A percentile compares a stretch with the other conserved stretches of the same genome.
Conservation (phyloP, 2,888 invertebrate species). For the Coelinius sp. region DNA sequence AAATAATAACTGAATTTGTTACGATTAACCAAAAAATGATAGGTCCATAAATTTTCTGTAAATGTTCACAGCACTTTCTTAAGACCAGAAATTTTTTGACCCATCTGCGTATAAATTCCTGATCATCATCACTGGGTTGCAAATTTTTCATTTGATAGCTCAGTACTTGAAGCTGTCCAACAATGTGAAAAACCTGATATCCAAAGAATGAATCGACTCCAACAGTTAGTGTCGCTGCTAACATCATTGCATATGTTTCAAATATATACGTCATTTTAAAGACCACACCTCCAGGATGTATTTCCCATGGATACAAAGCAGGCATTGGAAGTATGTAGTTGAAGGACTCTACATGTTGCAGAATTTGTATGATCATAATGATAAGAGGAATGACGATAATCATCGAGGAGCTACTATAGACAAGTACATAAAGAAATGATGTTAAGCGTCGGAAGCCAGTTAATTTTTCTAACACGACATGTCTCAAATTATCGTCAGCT, state of each 20-base stretch:
- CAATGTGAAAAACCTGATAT: constrained; percentile 54
- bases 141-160: constrained; percentile 43
- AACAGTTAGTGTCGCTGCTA: too few species aligned
- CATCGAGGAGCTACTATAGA: too few species aligned
- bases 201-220: constrained; percentile 55
- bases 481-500: neutral
- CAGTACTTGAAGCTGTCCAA: constrained; percentile 49
- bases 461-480: neutral
- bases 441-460: constrained; percentile 11
- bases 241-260: constrained; percentile 48
- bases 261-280: constrained; percentile 37
- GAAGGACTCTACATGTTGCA: constrained; percentile 8
- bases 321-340: constrained; percentile 40
- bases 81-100: too few species aligned
- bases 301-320: constrained; percentile 48
- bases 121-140: neutral
- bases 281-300: too few species aligned
- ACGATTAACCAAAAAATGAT: constrained; percentile 27
- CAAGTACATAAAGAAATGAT: too few species aligned
- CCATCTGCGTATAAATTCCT: neutral
- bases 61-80: constrained; percentile 6
- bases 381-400: too few species aligned
- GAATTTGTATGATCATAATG: too few species aligned
- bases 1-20: constrained; percentile 35
- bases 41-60: constrained; percentile 34